Base-by-base conservation (phyloP, 2,113 vertebrate genomes). In the Delphinus delphis region DNA sequence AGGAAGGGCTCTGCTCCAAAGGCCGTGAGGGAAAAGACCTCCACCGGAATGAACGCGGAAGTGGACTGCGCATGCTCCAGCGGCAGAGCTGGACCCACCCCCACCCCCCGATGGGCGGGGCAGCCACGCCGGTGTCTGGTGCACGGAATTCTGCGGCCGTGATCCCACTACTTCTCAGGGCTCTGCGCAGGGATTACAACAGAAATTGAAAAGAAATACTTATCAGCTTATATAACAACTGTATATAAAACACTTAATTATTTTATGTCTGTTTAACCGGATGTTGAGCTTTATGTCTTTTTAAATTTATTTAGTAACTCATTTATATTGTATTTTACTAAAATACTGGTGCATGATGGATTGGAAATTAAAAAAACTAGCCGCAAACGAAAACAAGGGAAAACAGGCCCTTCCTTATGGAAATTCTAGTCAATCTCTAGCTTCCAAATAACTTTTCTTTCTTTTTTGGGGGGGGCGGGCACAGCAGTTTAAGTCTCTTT, bases 281-380 rank as follows among this genome's bases (percentile, higher is more conserved):
- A 70, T 36, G 73, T 62, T 60, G 26, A 82, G 67, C n/a, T 76
- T 77, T 93, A 28, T 70, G 8, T 65, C 25, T 85, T 68, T 74
- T 77, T 36, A 12, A 88, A 67, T 31, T 25, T 84, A 65, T 62
- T 93, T 41, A 74, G 13, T 25, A 47, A 53, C 28, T 62, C 25
- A 25, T 25, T 90, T 62, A 70, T 53, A 73, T 70, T 36, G 2
- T 23, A 60, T 88, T 71, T 82, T 58, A 71, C 3, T 91, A 93
- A 90, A 94, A 82, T 76, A 67, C 23, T 47, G 5, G 14, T 47
- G 25, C n/a, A 88, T 31, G 31, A 88, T 82, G n/a, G 13, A 26
- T 67, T 93, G 17, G 31, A 87, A 96, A 88, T 47, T 21, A 2
- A 92, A 93, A 89, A 89, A 77, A 50, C 13, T 83, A 63, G 80